Evolutionary conservation across 2,888 invertebrate species (phyloP), one percentile per base, ranked within the genome.

Genomic region (Cosmia pyralina): DNA sequence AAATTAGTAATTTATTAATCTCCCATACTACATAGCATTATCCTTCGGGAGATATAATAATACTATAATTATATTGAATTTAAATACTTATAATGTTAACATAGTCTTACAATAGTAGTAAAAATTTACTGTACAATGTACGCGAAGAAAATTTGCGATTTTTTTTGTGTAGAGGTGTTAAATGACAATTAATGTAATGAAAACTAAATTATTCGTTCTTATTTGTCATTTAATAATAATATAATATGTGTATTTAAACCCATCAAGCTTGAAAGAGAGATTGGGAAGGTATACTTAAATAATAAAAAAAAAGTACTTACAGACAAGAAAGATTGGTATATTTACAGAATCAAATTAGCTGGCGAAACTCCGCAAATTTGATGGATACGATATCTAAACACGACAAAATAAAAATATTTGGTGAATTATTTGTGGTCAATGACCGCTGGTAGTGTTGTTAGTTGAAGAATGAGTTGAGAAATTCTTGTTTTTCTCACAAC

Each of bases 1-100:
- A 84, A 87, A 86, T 80, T 80, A 75, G 60, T 83, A 81, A 83
- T 86, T 81, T 83, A 86, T 88, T 83, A 77, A 84, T 79, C 74
- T 82, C 79, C 75, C 73, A 78, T 73, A 79, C 69, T 80, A 77
- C 71, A 83, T 79, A 76, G 55, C 74, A 72, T 65, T 77, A 73
- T 77, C 72, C 69, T 78, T 74, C 69, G 44, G 69, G 65, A 79
- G 67, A 73, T 68, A 70, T 73, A 73, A 74, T 73, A 72, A 72
- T 57, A 83, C 17, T 58, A 80, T 59, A 69, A 83, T 78, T 72
- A 76, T 78, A 83, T 84, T 83, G 72, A 81, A 79, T 78, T 74
- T 66, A 81, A 81, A 79, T 79, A 78, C 50, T 70, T 78, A 64
- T 81, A 86, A 80, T 70, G 55, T 69, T 83, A 83, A 84, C 15